Percentiles rank a stretch among this genome's conserved stretches.
Conservation (phyloP, 2,888 invertebrate species). For the Priocnemis perturbator region DNA sequence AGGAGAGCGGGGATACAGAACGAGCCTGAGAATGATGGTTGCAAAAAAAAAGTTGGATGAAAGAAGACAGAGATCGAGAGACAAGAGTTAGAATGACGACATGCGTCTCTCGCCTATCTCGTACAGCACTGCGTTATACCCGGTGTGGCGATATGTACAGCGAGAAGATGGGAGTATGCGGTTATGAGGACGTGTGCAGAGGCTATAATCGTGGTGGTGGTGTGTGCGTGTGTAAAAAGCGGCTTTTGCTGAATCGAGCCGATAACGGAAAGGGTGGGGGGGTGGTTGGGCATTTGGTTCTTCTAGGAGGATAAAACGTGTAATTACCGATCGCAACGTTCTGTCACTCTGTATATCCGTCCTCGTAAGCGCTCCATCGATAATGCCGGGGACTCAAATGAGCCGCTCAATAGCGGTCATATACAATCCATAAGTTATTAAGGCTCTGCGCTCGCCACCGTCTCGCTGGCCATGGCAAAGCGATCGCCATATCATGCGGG, state of each 20-base stretch:
- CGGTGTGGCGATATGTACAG: neutral
- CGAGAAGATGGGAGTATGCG: conserved; percentile 22
- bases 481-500: conserved; percentile 50
- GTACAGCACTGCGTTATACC: conserved; percentile 63
- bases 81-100: conserved; percentile 4
- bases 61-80: conserved; percentile 7
- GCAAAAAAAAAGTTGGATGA: neutral
- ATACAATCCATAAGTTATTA: conserved; percentile 71
- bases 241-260: too few species aligned
- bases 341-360: conserved; percentile 2
- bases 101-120: conserved; percentile 44
- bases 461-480: conserved; percentile 40
- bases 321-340: neutral
- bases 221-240: too few species aligned
- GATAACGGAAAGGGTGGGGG: too few species aligned
- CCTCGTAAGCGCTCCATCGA: conserved; percentile 57
- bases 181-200: neutral
- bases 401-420: conserved; percentile 67
- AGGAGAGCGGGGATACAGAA: conserved; percentile 4
- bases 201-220: too few species aligned
- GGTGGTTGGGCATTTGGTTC: too few species aligned
- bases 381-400: conserved; percentile 69
- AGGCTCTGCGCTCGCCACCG: conserved; percentile 65
- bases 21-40: neutral
- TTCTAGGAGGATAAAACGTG: too few species aligned